These are phyloP conservation scores for Neotragus pygmaeus DNA, from an alignment of 2,113 vertebrate species.

Conservation along the genomic window DNA sequence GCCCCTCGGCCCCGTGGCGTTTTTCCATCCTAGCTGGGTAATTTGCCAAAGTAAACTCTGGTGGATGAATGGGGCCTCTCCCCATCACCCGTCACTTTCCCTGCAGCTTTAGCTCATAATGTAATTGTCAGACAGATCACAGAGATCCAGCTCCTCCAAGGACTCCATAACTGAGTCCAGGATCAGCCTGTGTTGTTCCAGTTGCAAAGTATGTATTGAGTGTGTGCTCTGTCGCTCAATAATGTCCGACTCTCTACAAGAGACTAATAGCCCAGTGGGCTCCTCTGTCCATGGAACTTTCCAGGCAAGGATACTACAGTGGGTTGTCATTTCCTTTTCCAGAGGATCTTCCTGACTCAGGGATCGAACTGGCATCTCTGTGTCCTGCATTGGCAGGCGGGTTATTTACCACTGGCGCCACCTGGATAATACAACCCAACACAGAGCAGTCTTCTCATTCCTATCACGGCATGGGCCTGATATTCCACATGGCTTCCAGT, in stretches of 20 bases:
- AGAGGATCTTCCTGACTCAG: neutral
- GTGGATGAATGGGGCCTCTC: constrained; percentile 16
- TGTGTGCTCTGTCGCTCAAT: neutral
- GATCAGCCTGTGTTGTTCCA: neutral
- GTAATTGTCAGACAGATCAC: neutral
- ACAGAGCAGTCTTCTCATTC: neutral
- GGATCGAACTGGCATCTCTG: neutral
- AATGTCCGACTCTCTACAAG: neutral
- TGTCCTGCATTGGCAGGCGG: neutral
- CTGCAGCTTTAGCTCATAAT: neutral
- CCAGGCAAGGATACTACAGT: neutral
- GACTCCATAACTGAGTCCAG: neutral
- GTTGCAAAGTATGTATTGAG: neutral
- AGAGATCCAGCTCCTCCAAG: neutral
- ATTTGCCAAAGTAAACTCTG: constrained; percentile 54
- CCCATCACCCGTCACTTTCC: neutral
- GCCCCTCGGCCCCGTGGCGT: neutral
- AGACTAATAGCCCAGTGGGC: neutral
- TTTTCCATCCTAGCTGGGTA: constrained; percentile 20
- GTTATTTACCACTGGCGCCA: neutral
- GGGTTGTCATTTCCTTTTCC: neutral
- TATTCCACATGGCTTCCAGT: neutral
- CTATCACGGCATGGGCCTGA: fast-evolving
- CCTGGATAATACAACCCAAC: neutral
- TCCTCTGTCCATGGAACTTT: neutral